A percentile compares a stretch with the other conserved stretches of the same genome.
These are phyloP conservation scores for Aphelenchoides avenae DNA, from an alignment of 1,140 invertebrate species.

Conservation along the genomic window DNA sequence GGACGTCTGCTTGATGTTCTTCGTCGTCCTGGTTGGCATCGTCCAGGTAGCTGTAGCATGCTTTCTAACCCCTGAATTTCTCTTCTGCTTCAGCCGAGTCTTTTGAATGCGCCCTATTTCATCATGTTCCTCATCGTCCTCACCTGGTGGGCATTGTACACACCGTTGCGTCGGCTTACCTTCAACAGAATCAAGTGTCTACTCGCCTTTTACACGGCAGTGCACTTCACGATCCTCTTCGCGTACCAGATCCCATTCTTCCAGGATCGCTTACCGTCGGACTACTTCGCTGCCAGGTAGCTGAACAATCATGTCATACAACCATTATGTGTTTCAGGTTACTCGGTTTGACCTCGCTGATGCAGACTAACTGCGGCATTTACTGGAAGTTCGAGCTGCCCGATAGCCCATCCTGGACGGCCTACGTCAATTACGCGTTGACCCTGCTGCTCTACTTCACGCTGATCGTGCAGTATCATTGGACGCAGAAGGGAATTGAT, in stretches of 20 bases:
- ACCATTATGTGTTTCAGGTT: conserved; percentile 32
- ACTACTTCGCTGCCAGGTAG: conserved; percentile 35
- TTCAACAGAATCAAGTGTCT: conserved; percentile 51
- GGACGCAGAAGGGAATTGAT: conserved; percentile 43
- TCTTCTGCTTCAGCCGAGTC: conserved; percentile 48
- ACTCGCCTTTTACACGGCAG: conserved; percentile 36
- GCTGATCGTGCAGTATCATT: conserved; percentile 50
- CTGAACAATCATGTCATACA: not conserved
- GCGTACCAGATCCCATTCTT: conserved; percentile 50
- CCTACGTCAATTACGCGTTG: conserved; percentile 42
- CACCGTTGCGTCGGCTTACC: conserved; percentile 38
- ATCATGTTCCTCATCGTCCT: conserved; percentile 41
- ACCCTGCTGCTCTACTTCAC: conserved; percentile 36
- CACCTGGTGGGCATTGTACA: conserved; percentile 58
- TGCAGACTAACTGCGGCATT: conserved; percentile 31
- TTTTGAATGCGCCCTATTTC: conserved; percentile 51
- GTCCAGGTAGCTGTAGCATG: conserved; percentile 19
- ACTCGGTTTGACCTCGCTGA: conserved; percentile 37
- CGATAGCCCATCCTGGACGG: conserved; percentile 34
- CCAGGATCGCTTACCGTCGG: conserved; percentile 33
- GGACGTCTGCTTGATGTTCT: conserved; percentile 29
- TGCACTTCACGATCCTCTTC: conserved; percentile 51
- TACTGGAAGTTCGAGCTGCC: conserved; percentile 41
- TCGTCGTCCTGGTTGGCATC: conserved; percentile 5
- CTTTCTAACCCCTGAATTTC: conserved; percentile 13